These are phyloP conservation scores for Cyanoliseus patagonus DNA, from an alignment of 2,113 vertebrate genomes.

Conservation along the genomic window DNA sequence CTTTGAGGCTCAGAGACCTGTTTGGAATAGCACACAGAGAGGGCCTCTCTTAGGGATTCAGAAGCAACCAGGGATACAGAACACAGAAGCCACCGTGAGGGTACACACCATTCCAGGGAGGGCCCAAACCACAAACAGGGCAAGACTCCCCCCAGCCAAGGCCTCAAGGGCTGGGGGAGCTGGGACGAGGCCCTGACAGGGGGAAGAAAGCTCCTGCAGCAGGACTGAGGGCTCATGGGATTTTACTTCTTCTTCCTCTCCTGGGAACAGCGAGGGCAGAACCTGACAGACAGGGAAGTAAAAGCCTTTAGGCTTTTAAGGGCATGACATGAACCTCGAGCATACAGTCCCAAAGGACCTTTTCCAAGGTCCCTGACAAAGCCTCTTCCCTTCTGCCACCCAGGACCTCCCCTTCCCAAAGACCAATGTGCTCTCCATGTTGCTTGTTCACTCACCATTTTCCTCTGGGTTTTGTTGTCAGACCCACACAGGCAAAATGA, in stretches of 20 bases:
- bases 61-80: conserved; percentile 53
- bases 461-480: conserved; percentile 96
- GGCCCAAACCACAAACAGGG: conserved; percentile 59
- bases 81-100: conserved; percentile 40
- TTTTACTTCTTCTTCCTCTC: conserved; percentile 85
- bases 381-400: not conserved
- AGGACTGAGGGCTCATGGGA: not conserved
- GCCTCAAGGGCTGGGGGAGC: conserved; percentile 50
- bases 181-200: conserved; percentile 51
- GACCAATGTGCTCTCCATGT: not conserved
- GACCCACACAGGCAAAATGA: conserved; percentile 96
- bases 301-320: not conserved
- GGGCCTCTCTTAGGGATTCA: conserved; percentile 38
- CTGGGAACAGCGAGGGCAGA: conserved; percentile 84
- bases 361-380: not conserved
- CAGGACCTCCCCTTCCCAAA: not conserved
- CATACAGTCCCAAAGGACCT: not conserved
- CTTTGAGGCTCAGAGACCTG: conserved; percentile 64
- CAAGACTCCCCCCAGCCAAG: conserved; percentile 52
- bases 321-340: not conserved
- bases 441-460: conserved; percentile 87
- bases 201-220: conserved; percentile 56
- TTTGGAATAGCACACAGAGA: conserved; percentile 59
- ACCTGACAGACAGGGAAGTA: conserved; percentile 66
- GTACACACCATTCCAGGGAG: conserved; percentile 68